Evolutionary conservation across 1,140 invertebrate species (phyloP), one percentile per base, ranked within the genome.

Genomic region (Teleogryllus occipitalis): DNA sequence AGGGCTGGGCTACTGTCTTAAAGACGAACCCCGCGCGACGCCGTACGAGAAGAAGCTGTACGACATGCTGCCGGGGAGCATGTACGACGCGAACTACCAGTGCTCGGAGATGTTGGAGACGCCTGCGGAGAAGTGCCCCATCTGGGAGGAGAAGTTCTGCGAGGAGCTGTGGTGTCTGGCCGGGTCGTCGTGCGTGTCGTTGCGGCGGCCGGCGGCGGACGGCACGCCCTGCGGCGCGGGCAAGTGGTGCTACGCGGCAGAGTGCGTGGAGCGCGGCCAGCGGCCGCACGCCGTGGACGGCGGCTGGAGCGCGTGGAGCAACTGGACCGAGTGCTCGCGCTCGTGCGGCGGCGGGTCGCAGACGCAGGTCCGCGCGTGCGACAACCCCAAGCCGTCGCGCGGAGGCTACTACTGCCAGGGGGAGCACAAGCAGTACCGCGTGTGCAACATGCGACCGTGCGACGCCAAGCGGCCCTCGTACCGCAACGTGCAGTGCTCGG

Each of bases 321-420:
- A 88, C 8, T 97, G 95, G 95, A 92, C 92, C 82, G 88, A 91
- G 65, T 97, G 96, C 84, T 94, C 94, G 7, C 88, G 94, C n/a
- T 91, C 90, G 8, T 97, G 95, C 85, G 95, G 95, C 47, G 94
- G 93, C 1, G 95, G 95, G 2, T 92, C 96, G 18, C 92, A 92
- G 76, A 91, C 90, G 7, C 90, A 90, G 82, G 88, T 89, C 78
- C 86, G 93, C 7, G 89, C 92, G 82, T 94, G 93, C 83, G 90
- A 94, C 84, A 91, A 91, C 83, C 93, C 93, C 0, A 86, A 90
- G 79, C 95, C 95, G 0, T 89, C 90, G 46, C 90, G 94, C 84
- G 94, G 94, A n/a, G 95, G 95, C 18, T 86, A 86, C 77, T 93
- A 92, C 82, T 93, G 92, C 83, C 88, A 87, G 77, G 88, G 88